Evolutionary conservation across 2,797 vertebrate species (phyloP).

Genomic region (Gymnoscopelus braueri): DNA sequence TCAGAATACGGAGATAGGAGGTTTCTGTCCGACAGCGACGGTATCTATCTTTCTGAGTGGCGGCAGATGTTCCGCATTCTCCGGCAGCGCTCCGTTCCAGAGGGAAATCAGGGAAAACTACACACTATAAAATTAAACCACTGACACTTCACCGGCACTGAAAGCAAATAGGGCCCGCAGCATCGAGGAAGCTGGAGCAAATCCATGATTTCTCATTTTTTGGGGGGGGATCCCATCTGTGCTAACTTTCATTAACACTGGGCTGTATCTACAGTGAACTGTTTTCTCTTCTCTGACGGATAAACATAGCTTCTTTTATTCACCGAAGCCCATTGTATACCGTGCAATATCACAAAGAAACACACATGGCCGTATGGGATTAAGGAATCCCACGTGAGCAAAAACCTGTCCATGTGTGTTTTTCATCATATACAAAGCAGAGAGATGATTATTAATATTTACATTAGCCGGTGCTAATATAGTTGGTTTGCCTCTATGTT

Average conservation of each 20-base stretch:
- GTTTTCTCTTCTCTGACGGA: slow-evolving; percentile 64
- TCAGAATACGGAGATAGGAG: no score
- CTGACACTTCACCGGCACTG: slow-evolving; percentile 79
- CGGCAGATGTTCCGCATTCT: slow-evolving; percentile 83
- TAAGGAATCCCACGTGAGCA: slow-evolving; percentile 31
- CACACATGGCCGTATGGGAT: slow-evolving; percentile 26
- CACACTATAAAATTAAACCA: slow-evolving; percentile 85
- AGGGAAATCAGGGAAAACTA: slow-evolving; percentile 84
- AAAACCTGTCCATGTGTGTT: slow-evolving; percentile 36
- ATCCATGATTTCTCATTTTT: slow-evolving; percentile 81
- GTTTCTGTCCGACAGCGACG: no score
- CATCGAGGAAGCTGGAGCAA: slow-evolving; percentile 74
- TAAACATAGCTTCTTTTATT: slow-evolving; percentile 58
- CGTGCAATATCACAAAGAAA: slow-evolving; percentile 48
- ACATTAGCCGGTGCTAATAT: slow-evolving; percentile 30
- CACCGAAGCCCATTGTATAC: slow-evolving; percentile 48
- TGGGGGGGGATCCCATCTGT: slow-evolving; percentile 77
- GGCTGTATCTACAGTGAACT: slow-evolving; percentile 64
- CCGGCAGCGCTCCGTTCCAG: slow-evolving; percentile 74
- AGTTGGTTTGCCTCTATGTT: slow-evolving; percentile 26
- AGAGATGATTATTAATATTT: slow-evolving; percentile 33
- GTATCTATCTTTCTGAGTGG: slow-evolving; percentile 62
- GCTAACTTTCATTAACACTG: slow-evolving; percentile 76
- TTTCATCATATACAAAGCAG: slow-evolving; percentile 33
- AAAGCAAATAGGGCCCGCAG: slow-evolving; percentile 78